phyloP scores from a whole-genome alignment of 2,797 vertebrate genomes.

The Todus mexicanus region DNA sequence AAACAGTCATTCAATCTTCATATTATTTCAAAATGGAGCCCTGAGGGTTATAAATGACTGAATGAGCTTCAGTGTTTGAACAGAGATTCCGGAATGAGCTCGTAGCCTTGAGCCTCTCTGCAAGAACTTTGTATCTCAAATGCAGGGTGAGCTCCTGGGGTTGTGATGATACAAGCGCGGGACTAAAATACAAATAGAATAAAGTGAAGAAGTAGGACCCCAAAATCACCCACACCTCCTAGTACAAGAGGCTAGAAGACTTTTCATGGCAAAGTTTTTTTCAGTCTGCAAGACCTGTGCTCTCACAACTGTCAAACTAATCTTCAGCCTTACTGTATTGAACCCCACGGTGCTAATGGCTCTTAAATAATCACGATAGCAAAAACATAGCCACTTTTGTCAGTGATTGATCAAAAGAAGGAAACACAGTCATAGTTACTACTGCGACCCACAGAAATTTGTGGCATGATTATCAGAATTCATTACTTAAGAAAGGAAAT shows the following conservation, averaged over 20 bases:
- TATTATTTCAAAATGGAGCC: conserved; percentile 44
- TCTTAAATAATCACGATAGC: not conserved
- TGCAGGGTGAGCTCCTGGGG: not conserved
- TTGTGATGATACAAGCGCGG: not conserved
- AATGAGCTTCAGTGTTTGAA: not conserved
- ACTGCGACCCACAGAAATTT: conserved; percentile 37
- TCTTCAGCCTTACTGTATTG: not conserved
- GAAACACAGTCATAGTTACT: not conserved
- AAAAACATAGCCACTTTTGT: not conserved
- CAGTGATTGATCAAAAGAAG: not conserved
- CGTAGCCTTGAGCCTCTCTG: not conserved
- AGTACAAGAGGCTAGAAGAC: not conserved
- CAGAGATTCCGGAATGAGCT: not conserved
- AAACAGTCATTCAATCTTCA: not conserved
- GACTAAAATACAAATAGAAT: not conserved
- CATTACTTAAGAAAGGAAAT: conserved; percentile 62
- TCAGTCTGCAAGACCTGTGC: not conserved
- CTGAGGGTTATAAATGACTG: conserved; percentile 35
- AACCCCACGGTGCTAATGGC: not conserved
- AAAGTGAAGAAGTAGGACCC: not conserved
- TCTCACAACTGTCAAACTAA: not conserved
- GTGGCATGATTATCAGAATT: conserved; percentile 42
- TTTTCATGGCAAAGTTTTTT: not conserved
- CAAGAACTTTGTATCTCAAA: not conserved
- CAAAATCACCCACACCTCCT: not conserved